phyloP scores from a whole-genome alignment of 2,797 vertebrate species.

The Microtus agrestis region DNA sequence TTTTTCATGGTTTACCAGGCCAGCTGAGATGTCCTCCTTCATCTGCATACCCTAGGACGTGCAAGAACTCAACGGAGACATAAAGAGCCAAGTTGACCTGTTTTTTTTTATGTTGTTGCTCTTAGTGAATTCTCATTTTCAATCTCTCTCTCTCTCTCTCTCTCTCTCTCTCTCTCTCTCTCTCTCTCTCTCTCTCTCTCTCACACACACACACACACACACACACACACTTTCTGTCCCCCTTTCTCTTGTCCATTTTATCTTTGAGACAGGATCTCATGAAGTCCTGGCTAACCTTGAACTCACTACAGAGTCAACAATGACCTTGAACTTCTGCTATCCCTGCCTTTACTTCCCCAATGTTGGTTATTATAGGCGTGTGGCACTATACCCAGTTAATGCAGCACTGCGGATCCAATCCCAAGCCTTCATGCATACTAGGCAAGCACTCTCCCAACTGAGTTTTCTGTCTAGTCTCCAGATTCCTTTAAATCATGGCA shows the following conservation, averaged over 20 bases:
- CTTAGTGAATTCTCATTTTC: background rate
- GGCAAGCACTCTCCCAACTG: background rate
- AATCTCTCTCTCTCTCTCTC: background rate
- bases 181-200: no score
- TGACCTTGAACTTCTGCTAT: background rate
- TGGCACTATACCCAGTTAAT: background rate
- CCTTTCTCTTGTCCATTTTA: background rate
- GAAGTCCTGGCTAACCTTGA: background rate
- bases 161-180: background rate
- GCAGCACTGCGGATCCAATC: no score
- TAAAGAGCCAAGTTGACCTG: background rate
- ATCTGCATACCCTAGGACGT: background rate
- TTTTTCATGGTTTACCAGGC: background rate
- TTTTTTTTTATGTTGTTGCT: background rate
- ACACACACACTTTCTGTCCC: background rate
- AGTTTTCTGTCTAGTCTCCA: background rate
- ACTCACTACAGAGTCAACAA: background rate
- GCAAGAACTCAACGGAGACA: background rate
- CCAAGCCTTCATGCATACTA: background rate
- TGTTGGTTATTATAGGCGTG: no score
- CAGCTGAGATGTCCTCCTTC: background rate
- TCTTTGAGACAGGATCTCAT: background rate
- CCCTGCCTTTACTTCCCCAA: background rate
- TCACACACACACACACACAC: background rate
- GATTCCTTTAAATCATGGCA: background rate